phyloP scores from a whole-genome alignment of 2,113 vertebrate species.

The Oxygymnocypris stewartii region DNA sequence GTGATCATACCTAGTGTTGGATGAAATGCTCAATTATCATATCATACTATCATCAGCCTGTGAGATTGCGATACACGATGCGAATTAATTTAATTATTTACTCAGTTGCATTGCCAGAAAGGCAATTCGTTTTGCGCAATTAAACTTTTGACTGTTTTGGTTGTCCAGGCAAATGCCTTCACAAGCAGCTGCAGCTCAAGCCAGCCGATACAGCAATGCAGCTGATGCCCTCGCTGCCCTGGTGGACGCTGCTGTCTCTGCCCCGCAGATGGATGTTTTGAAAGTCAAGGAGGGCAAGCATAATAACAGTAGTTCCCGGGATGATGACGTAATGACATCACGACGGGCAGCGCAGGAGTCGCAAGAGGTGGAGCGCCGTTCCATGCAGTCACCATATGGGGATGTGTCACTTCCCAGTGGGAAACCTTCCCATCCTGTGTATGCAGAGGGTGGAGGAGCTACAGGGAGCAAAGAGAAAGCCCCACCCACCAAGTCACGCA shows the following conservation, averaged over 20 bases:
- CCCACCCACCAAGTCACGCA: conserved; percentile 91
- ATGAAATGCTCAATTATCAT: no score
- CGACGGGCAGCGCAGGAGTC: conserved; percentile 82
- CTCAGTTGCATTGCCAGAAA: no score
- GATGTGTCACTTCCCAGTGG: conserved; percentile 73
- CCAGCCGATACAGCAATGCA: conserved; percentile 89
- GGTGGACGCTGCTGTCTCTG: conserved; percentile 91
- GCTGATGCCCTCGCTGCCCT: conserved; percentile 92
- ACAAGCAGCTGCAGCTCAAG: conserved; percentile 71
- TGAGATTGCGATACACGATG: no score
- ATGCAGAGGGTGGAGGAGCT: conserved; percentile 77
- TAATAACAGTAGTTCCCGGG: conserved; percentile 73
- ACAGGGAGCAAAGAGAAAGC: conserved; percentile 84
- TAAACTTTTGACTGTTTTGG: neutral
- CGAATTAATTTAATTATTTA: no score
- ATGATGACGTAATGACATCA: conserved; percentile 76
- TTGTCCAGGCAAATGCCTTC: conserved; percentile 59
- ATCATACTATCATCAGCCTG: no score
- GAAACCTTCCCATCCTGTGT: conserved; percentile 82
- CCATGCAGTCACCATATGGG: conserved; percentile 77
- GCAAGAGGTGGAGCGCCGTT: conserved; percentile 73
- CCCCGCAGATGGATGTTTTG: conserved; percentile 92
- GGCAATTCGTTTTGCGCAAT: neutral
- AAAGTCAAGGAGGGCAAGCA: conserved; percentile 92
- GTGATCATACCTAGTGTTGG: no score